These are phyloP conservation scores for Ptychobarbus kaznakovi DNA, from an alignment of 2,797 vertebrate species.

Conservation along the genomic window DNA sequence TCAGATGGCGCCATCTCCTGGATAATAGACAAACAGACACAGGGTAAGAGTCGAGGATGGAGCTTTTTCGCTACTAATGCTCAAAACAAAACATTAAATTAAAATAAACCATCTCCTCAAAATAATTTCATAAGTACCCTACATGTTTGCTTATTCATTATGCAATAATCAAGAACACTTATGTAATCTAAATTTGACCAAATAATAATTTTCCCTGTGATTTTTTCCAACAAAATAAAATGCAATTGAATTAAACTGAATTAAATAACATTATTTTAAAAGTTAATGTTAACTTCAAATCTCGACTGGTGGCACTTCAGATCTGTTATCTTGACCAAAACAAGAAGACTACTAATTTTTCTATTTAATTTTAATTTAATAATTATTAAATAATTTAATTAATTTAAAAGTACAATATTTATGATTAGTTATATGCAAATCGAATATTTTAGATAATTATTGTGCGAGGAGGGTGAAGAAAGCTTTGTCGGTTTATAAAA, in stretches of 20 bases:
- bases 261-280: not conserved
- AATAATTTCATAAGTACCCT: not conserved
- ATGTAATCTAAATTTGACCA: not conserved
- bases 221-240: not conserved
- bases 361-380: not conserved
- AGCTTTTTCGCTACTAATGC: not conserved
- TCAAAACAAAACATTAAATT: not conserved
- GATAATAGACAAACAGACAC: not conserved
- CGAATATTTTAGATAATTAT: not conserved
- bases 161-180: not conserved
- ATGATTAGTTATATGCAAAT: not conserved
- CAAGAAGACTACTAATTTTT: not conserved
- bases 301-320: not conserved
- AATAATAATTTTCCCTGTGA: not conserved
- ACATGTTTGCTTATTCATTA: not conserved
- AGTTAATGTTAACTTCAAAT: not conserved
- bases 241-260: not conserved
- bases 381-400: too few species aligned
- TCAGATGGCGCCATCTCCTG: constrained; percentile 19
- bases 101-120: not conserved
- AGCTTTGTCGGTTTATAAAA: not conserved
- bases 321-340: too few species aligned
- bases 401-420: not conserved
- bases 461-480: not conserved
- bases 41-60: not conserved